Evolutionary conservation across 2,113 vertebrate species (phyloP).

Genomic region (Pyrgilauda ruficollis): DNA sequence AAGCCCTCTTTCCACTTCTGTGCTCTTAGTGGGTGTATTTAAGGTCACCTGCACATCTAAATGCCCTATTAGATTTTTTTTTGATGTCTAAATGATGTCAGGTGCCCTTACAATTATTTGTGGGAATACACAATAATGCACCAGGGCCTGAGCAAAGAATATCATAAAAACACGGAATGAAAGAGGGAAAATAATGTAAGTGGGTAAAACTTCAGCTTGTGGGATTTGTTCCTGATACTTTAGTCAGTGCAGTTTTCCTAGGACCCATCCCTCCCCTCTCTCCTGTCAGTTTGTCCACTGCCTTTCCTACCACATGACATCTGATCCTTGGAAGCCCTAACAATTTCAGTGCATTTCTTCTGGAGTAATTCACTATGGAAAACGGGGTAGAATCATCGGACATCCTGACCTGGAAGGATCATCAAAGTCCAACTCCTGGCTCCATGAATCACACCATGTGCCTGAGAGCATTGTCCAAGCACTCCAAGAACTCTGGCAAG

Average conservation of each 20-base stretch:
- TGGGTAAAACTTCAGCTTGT: background rate
- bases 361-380: background rate
- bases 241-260: background rate
- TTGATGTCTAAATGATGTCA: background rate
- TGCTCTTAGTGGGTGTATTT: background rate
- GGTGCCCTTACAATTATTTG: background rate
- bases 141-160: background rate
- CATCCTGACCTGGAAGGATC: background rate
- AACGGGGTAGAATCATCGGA: background rate
- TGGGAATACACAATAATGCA: background rate
- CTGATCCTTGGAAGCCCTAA: background rate
- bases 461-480: background rate
- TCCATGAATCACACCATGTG: background rate
- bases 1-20: background rate
- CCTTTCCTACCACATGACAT: background rate
- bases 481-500: background rate
- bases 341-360: background rate
- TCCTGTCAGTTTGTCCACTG: background rate
- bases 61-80: background rate
- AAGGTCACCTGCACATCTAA: constrained; percentile 12
- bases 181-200: background rate
- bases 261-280: background rate
- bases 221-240: background rate
- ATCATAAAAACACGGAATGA: background rate
- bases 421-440: background rate